Base-by-base conservation (phyloP, 2,113 vertebrate genomes). In the Sinocyclocheilus anshuiensis region DNA sequence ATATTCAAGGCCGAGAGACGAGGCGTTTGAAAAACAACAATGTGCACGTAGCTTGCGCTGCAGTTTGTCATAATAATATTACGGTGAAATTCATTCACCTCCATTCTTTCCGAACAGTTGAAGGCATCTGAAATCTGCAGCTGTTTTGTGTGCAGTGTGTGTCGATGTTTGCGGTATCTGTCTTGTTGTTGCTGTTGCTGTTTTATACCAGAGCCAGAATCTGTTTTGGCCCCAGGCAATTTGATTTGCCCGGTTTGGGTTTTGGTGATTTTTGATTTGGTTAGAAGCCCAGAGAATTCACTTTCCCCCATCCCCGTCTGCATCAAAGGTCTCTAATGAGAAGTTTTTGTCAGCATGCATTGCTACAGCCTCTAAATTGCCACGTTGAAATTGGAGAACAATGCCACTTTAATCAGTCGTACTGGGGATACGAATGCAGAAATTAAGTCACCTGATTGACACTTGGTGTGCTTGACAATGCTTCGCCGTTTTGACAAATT, bases 1-100 rank as follows among this genome's bases (percentile, higher is more conserved):
- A 86, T 86, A 85, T 80, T 80, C 69, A 65, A 82, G 26, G 57
- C 80, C 77, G 57, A 85, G 77, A 29, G 77, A 39, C 26, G n/a
- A 39, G 22, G n/a, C 42, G 53, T 74, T 87, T 22, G 36, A 81
- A 63, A 81, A 83, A 69, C 63, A 57, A 26, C 59, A 83, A 42
- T 55, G 81, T 20, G 81, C 20, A 24, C 2, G 20, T 2, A 59
- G 63, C 29, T 71, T 13, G 45, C 10, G 6, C 18, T 1, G 48
- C 76, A 65, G 57, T 65, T 65, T 45, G 13, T 24, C 24, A 6
- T 15, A 71, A 48, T 33, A n/a, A 71, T 13, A 69, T 82, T 50
- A 53, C 0, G 10, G 36, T 36, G 71, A 61, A 80, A 80, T 24
- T 4, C 15, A 63, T 29, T n/a, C 22, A 12, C 15, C 16, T 13